Conservation (phyloP, 1,140 invertebrate species). For the Mactra quadrangularis region DNA sequence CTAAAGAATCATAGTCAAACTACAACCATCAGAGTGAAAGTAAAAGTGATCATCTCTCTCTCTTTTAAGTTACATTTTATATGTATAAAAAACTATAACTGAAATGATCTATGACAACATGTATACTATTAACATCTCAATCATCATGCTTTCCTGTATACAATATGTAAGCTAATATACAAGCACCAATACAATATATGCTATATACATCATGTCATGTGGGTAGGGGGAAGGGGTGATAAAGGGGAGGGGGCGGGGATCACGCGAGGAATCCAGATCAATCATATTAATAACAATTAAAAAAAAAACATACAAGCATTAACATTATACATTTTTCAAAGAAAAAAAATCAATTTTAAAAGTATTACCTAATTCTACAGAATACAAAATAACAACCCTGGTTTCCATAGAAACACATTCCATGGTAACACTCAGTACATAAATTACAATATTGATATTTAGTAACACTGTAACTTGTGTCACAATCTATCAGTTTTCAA, state of each 20-base stretch:
- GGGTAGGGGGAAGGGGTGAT: no score
- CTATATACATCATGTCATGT: constrained; percentile 52
- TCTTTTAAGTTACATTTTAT: no score
- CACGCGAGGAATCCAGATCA: constrained; percentile 15
- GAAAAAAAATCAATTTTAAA: constrained; percentile 32
- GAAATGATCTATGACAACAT: no score
- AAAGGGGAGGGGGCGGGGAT: not conserved
- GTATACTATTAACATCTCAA: not conserved
- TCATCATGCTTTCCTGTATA: constrained; percentile 19
- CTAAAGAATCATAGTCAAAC: no score
- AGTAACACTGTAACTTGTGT: constrained; percentile 14
- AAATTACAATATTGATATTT: constrained; percentile 34
- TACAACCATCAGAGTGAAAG: no score
- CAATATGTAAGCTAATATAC: constrained; percentile 26
- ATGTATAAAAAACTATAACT: no score
- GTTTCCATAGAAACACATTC: constrained; percentile 43
- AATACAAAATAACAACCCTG: constrained; percentile 52
- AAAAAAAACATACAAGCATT: constrained; percentile 54
- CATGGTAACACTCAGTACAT: constrained; percentile 40
- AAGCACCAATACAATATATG: constrained; percentile 46
- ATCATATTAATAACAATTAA: constrained; percentile 39
- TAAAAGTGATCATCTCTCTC: no score
- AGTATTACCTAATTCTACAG: constrained; percentile 31
- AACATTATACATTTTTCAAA: constrained; percentile 27
- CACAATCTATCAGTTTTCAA: constrained; percentile 44